Evolutionary conservation across 2,113 vertebrate species (phyloP), one percentile per base, ranked within the genome.

Genomic region (Prietella phreatophila): DNA sequence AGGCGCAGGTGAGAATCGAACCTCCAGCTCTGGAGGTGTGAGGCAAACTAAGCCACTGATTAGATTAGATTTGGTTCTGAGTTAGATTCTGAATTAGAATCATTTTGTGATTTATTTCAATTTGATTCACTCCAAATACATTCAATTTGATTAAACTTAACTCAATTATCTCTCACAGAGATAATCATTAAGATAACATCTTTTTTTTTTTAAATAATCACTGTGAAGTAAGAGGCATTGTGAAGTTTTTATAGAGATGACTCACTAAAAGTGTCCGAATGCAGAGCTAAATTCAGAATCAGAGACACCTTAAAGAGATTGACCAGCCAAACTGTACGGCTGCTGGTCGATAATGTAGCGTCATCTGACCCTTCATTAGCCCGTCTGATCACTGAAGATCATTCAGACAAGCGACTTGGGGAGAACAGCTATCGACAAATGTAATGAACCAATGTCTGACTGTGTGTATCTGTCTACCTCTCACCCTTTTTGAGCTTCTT

Each of bases 321-420:
- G 13, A 42, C 47, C 39, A 60, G 22, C 81, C 19, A 50, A 73
- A 81, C 69, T 75, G 86, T 83, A 86, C 55, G 84, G 87, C 56
- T 86, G 75, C 65, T 80, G 84, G 83, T 92, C 90, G 20, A 88
- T 90, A 88, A 55, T 14, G 42, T 87, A 39, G 83, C 75, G 82
- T 63, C 87, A 87, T 83, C 56, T 63, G 84, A 90, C 87, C 86
- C 89, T 84, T 83, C 89, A 69, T 89, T 91, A 87, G 80, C 47
- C 82, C 42, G 86, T 88, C 42, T 85, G 91, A 90, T 92, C 91
- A 88, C 76, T 73, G 83, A 65, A 87, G 87, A 81, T 89, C 87
- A 85, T 91, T 92, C 86, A 87, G 83, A 89, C 89, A 91, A 88
- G 86, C 60, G 36, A 83, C 88, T 84, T 65, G 47, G 42, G 86